Evolutionary conservation across 2,888 invertebrate genomes (phyloP).

Genomic region (Lasius fuliginosus): DNA sequence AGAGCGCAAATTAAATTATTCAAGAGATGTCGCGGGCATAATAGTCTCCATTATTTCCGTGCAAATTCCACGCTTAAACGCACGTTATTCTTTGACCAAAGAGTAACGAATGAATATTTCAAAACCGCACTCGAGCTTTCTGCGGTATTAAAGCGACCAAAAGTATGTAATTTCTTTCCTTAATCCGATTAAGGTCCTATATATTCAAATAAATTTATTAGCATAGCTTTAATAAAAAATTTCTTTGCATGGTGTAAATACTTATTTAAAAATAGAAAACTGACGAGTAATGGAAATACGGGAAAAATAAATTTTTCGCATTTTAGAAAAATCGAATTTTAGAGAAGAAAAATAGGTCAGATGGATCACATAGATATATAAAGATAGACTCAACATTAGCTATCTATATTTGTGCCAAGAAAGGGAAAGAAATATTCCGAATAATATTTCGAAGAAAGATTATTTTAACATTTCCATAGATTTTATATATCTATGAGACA

Average conservation of each 20-base stretch:
- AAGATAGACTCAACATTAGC: background rate
- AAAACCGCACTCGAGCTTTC: constrained; percentile 7
- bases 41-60: constrained; percentile 30
- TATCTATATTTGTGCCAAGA: background rate
- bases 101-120: constrained; percentile 8
- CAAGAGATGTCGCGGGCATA: background rate
- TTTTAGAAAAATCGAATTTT: background rate
- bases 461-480: background rate
- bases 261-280: background rate
- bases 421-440: background rate
- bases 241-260: background rate
- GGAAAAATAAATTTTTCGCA: background rate
- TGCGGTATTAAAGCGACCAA: background rate
- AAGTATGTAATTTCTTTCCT: background rate
- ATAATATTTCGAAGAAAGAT: background rate
- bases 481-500: background rate
- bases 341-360: background rate
- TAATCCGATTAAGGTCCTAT: background rate
- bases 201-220: background rate
- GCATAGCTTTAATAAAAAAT: too few species aligned
- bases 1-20: constrained; percentile 35
- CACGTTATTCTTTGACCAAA: background rate
- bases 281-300: background rate
- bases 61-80: constrained; percentile 19
- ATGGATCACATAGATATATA: background rate